These are phyloP conservation scores for Uromys caudimaculatus DNA, from an alignment of 2,797 vertebrate genomes.

Conservation along the genomic window DNA sequence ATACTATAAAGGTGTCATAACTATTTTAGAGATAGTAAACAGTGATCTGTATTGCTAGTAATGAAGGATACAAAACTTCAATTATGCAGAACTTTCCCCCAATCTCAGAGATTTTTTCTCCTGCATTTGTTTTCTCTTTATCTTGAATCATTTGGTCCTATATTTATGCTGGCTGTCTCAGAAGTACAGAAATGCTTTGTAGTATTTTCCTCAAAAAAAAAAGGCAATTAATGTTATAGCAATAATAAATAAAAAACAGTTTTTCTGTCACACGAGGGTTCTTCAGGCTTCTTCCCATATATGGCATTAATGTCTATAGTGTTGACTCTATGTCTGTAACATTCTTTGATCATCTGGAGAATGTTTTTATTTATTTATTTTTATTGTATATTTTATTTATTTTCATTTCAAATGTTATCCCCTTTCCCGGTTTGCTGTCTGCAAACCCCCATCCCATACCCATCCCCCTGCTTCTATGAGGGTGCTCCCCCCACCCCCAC, in stretches of 20 bases:
- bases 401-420: too few species aligned
- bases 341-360: neutral
- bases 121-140: neutral
- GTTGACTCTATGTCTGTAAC: neutral
- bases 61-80: neutral
- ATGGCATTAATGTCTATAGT: neutral
- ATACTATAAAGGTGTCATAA: neutral
- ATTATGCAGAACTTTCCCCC: neutral
- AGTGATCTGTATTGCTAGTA: neutral
- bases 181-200: neutral
- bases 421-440: too few species aligned
- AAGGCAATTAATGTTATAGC: neutral
- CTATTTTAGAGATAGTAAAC: neutral
- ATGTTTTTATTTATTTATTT: neutral
- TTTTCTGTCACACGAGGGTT: neutral
- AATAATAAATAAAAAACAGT: constrained; percentile 1
- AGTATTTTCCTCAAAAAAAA: neutral
- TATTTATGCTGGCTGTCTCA: neutral
- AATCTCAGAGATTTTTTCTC: neutral
- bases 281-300: neutral
- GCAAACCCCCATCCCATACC: too few species aligned
- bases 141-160: neutral
- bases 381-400: too few species aligned
- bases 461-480: too few species aligned
- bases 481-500: too few species aligned